Conservation (phyloP, 2,797 vertebrate genomes). For the Mallotus villosus region DNA sequence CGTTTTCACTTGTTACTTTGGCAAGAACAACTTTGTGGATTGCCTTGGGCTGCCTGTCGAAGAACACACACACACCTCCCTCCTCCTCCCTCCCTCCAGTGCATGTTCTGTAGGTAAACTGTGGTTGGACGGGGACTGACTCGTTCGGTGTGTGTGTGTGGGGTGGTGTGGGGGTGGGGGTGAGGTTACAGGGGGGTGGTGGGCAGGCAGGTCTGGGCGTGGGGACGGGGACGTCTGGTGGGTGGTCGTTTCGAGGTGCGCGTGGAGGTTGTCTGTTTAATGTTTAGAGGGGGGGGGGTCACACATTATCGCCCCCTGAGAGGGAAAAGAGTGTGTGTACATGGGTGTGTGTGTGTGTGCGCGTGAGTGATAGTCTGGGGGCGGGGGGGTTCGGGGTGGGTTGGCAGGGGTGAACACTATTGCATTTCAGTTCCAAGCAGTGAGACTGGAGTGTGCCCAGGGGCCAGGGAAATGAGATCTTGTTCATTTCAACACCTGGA, state of each 20-base stretch:
- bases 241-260: neutral
- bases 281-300: neutral
- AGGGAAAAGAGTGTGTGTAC: neutral
- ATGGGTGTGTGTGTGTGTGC: slow-evolving; percentile 1
- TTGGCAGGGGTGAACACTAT: neutral
- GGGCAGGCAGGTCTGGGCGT: slow-evolving; percentile 1
- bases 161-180: neutral
- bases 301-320: neutral
- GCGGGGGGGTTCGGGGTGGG: neutral
- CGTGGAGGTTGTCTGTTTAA: neutral
- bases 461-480: neutral
- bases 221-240: neutral
- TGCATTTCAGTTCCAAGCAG: neutral
- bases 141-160: neutral
- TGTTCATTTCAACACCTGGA: neutral
- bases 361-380: neutral
- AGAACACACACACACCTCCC: too few relatives aligned
- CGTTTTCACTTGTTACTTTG: too few relatives aligned
- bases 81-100: too few relatives aligned
- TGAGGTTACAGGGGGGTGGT: neutral
- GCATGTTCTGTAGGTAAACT: too few relatives aligned
- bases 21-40: too few relatives aligned
- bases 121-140: too few relatives aligned
- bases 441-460: neutral
- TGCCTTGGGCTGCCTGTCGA: too few relatives aligned